phyloP scores from a whole-genome alignment of 2,797 vertebrate species.

The Neosalanx taihuensis region DNA sequence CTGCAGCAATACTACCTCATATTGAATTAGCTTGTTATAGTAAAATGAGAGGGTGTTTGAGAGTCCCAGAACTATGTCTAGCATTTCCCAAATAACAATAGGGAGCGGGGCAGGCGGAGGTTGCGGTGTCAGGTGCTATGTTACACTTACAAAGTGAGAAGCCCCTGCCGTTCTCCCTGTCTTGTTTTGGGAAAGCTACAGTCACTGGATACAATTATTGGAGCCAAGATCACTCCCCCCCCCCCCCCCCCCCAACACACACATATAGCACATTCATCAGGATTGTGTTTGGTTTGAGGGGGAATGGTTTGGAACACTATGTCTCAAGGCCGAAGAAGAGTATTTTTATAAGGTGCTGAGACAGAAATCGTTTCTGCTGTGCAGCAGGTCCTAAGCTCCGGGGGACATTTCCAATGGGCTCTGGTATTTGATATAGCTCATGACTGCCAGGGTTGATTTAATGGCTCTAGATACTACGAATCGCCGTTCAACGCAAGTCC shows the following conservation, averaged over 20 bases:
- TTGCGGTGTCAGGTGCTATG: constrained; percentile 44
- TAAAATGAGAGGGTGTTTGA: constrained; percentile 60
- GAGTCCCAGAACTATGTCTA: constrained; percentile 56
- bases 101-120: constrained; percentile 27
- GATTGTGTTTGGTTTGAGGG: constrained; percentile 40
- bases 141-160: constrained; percentile 43
- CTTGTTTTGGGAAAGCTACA: constrained; percentile 36
- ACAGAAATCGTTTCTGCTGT: constrained; percentile 9
- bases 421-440: background rate
- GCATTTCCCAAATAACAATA: constrained; percentile 60
- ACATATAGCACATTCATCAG: constrained; percentile 30
- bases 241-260: background rate
- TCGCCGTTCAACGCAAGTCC: background rate
- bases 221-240: constrained; percentile 13
- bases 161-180: constrained; percentile 30
- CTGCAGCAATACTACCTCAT: constrained; percentile 55
- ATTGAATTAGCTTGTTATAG: constrained; percentile 64
- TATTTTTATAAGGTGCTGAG: constrained; percentile 31
- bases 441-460: constrained; percentile 8
- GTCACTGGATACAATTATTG: constrained; percentile 19
- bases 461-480: constrained; percentile 9
- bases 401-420: background rate
- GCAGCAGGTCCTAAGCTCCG: background rate
- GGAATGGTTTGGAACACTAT: constrained; percentile 12
- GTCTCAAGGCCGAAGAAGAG: constrained; percentile 18